A percentile compares a stretch with the other conserved stretches of the same genome.
phyloP scores from a whole-genome alignment of 1,140 invertebrate genomes.

The Saxidomus purpurata region DNA sequence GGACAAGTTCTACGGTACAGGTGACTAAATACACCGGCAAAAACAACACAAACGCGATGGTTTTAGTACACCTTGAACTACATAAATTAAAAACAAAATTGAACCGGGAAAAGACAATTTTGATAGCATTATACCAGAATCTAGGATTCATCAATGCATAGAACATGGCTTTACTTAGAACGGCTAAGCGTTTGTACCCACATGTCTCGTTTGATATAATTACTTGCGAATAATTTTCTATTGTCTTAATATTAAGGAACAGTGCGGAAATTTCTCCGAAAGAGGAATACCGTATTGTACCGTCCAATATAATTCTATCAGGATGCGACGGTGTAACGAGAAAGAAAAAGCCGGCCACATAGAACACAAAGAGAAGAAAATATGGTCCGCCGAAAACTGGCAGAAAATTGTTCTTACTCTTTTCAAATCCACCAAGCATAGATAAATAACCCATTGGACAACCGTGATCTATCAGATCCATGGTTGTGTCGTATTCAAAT shows the following conservation, averaged over 20 bases:
- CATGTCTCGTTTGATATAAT: not conserved
- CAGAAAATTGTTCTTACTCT: conserved; percentile 43
- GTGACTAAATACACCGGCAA: not conserved
- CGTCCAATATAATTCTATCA: not conserved
- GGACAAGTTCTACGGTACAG: conserved; percentile 4
- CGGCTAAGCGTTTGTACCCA: conserved; percentile 14
- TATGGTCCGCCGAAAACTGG: conserved; percentile 44
- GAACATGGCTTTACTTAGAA: not conserved
- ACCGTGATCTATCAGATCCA: conserved; percentile 43
- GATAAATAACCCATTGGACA: conserved; percentile 54
- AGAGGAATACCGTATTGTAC: not conserved
- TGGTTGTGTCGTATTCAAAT: conserved; percentile 16
- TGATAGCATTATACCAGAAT: conserved; percentile 26
- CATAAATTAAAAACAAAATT: not conserved
- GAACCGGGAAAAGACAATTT: not conserved
- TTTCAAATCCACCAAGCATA: conserved; percentile 48
- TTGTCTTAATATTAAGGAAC: not conserved
- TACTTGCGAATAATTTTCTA: conserved; percentile 43
- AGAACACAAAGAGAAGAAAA: conserved; percentile 1
- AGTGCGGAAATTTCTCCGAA: conserved; percentile 4
- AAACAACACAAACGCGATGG: not conserved
- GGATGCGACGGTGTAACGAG: conserved; percentile 14
- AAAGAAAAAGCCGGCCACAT: conserved; percentile 43
- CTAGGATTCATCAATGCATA: conserved; percentile 38
- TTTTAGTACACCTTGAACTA: not conserved